Evolutionary conservation across 2,113 vertebrate genomes (phyloP), one percentile per base, ranked within the genome.

Genomic region (Forbesichthys papilliferus): DNA sequence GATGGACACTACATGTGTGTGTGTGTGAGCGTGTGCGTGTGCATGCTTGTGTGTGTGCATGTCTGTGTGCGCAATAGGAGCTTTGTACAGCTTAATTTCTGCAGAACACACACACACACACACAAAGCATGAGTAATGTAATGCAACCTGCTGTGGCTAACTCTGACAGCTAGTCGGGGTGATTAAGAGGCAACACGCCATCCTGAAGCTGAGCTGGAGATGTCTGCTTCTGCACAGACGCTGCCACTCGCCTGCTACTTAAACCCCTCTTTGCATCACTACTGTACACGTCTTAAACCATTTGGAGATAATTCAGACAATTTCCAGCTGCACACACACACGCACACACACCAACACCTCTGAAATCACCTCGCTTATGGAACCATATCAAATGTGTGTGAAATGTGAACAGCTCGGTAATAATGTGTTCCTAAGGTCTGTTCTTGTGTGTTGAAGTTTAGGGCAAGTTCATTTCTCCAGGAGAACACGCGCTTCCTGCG

Each of bases 141-240:
- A 93, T 92, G 92, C 91, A 87, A 88, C 89, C 84, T 87, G 90
- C 92, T 93, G 91, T 87, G 79, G 79, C 69, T 76, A 84, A 86
- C 89, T 89, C 88, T 91, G 89, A 89, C 86, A 86, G 84, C 75
- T 81, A 80, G 90, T 89, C 79, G 69, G 87, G 86, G 83, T 92
- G 92, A 93, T 93, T 92, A 92, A 88, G 77, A 86, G 81, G 83
- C 86, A 87, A 85, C 81, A 76, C 59, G 86, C 80, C 58, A 85
- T 78, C 88, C 79, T 86, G 84, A 79, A 75, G 80, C 85, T 80
- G 69, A 82, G 85, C 87, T 90, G 87, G 89, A 89, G 83, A 90
- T 69, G 88, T 85, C 86, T 89, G 80, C 89, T 87, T 83, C 90
- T 77, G 81, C 83, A 52, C 14, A 77, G 80, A 77, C 68, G 73